Percentiles rank a stretch among this genome's conserved stretches.
phyloP scores from a whole-genome alignment of 1,140 invertebrate genomes.

The Drosophila jambulina region DNA sequence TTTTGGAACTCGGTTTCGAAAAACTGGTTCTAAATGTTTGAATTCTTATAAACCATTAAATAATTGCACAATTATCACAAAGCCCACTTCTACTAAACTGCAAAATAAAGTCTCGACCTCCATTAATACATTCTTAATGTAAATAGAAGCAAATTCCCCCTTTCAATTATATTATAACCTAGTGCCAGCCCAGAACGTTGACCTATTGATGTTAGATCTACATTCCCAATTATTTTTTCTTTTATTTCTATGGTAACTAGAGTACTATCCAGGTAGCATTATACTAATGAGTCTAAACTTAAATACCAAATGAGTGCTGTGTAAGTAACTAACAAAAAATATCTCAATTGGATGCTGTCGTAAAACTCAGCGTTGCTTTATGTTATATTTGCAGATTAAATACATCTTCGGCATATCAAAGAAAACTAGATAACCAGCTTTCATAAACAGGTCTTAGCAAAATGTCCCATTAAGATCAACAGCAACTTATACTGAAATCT shows the following conservation, averaged over 20 bases:
- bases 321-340: neutral
- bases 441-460: neutral
- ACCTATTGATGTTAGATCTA: no score
- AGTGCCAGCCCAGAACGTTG: no score
- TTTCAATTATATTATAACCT: no score
- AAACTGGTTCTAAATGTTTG: neutral
- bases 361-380: neutral
- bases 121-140: no score
- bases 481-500: conserved; percentile 7
- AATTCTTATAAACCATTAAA: no score
- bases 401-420: conserved; percentile 17
- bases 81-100: no score
- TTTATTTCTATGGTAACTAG: neutral
- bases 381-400: neutral
- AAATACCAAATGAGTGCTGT: neutral
- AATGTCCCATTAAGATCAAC: neutral
- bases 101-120: neutral
- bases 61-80: no score
- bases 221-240: no score
- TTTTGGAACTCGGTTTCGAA: neutral
- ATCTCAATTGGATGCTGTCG: no score
- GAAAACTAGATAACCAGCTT: neutral
- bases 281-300: neutral
- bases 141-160: no score
- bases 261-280: neutral